A percentile compares a stretch with the other conserved stretches of the same genome.
phyloP scores from a whole-genome alignment of 1,140 invertebrate species.

The Rhagoletis pomonella region DNA sequence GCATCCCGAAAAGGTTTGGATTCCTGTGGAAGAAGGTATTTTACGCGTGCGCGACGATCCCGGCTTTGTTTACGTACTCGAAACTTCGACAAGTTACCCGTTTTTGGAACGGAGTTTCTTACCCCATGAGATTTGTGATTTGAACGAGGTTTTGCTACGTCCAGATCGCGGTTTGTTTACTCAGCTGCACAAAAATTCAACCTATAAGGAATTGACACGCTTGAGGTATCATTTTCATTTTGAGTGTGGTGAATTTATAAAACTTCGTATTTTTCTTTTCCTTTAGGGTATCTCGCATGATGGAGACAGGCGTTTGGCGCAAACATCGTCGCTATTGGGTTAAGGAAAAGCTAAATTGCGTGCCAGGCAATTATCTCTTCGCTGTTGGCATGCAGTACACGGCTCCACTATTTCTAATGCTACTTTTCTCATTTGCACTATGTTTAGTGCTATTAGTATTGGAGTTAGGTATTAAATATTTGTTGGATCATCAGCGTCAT shows the following conservation, averaged over 20 bases:
- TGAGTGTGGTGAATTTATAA: not conserved
- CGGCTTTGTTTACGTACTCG: conserved; percentile 66
- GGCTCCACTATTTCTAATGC: conserved; percentile 69
- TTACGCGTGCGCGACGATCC: conserved; percentile 65
- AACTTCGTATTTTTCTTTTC: not conserved
- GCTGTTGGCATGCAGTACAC: conserved; percentile 71
- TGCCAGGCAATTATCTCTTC: conserved; percentile 65
- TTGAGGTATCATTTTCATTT: conserved; percentile 59
- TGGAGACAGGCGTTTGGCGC: conserved; percentile 67
- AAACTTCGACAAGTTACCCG: conserved; percentile 63
- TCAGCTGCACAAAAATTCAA: conserved; percentile 66
- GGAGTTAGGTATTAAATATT: conserved; percentile 15
- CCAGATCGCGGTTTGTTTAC: conserved; percentile 65
- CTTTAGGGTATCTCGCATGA: conserved; percentile 61
- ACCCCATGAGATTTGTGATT: conserved; percentile 68
- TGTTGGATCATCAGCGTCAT: not conserved
- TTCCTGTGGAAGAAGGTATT: conserved; percentile 65
- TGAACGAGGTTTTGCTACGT: conserved; percentile 67
- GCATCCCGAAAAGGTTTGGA: conserved; percentile 63
- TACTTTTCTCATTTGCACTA: conserved; percentile 64
- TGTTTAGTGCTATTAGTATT: conserved; percentile 63
- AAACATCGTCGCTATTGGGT: conserved; percentile 66
- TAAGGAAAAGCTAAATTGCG: conserved; percentile 64
- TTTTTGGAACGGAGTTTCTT: conserved; percentile 65
- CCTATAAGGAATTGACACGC: conserved; percentile 66